Percentiles rank a stretch among this genome's conserved stretches.
phyloP scores from a whole-genome alignment of 2,888 invertebrate genomes.

The Sinotaia quadrata region DNA sequence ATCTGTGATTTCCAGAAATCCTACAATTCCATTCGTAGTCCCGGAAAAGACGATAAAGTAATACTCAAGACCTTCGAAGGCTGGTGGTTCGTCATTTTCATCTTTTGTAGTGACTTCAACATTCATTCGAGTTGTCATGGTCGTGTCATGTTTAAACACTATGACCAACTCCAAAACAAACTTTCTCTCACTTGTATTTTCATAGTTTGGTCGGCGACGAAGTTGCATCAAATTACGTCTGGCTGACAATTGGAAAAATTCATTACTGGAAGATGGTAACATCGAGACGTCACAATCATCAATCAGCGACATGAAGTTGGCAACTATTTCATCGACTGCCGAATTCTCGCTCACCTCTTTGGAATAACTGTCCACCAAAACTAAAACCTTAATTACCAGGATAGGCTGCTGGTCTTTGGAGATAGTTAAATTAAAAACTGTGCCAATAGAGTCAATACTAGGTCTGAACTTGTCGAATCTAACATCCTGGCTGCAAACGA shows the following conservation, averaged over 20 bases:
- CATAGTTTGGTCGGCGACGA: neutral
- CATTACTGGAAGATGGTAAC: neutral
- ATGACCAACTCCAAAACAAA: neutral
- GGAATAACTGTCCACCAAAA: neutral
- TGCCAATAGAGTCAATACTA: neutral
- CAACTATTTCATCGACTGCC: neutral
- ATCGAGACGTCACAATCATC: neutral
- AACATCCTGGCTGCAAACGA: neutral
- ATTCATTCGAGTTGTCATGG: neutral
- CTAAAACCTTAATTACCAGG: neutral
- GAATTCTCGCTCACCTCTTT: neutral
- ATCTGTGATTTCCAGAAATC: too few relatives aligned
- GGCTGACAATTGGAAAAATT: neutral
- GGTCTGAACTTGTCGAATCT: too few relatives aligned
- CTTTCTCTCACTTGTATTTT: neutral
- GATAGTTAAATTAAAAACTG: neutral
- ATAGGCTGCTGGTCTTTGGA: neutral
- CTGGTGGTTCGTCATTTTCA: neutral
- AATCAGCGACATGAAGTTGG: neutral
- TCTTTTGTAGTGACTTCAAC: neutral
- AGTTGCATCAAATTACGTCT: neutral
- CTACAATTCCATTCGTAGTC: too few relatives aligned
- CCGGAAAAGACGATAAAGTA: too few relatives aligned
- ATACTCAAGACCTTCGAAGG: neutral
- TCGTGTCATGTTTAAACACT: neutral